A percentile compares a stretch with the other conserved stretches of the same genome.
Conservation (phyloP, 1,140 invertebrate genomes). For the Amphibalanus amphitrite region DNA sequence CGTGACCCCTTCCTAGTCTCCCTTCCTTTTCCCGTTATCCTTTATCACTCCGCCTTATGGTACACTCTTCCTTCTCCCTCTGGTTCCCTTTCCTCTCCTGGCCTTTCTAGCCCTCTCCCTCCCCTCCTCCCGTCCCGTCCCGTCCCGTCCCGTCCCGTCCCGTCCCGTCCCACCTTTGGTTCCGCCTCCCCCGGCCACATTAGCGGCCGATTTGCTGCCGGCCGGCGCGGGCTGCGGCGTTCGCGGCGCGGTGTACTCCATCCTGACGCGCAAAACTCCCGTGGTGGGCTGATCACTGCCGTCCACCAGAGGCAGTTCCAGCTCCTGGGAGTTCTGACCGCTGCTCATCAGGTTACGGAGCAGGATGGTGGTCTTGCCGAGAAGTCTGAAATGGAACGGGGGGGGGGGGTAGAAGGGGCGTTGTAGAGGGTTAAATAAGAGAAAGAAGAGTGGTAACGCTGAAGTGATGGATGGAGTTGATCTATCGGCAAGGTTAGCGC, state of each 20-base stretch:
- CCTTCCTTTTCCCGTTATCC: no score
- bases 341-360: conserved; percentile 23
- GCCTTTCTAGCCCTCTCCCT: not conserved
- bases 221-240: not conserved
- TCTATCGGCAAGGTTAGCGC: no score
- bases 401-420: no score
- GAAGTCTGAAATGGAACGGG: conserved; percentile 17
- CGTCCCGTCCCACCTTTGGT: not conserved
- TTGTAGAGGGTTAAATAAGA: no score
- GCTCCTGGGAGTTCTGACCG: conserved; percentile 19
- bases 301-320: conserved; percentile 23
- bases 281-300: conserved; percentile 19
- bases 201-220: not conserved
- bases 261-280: conserved; percentile 13
- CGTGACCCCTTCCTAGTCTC: no score
- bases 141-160: not conserved
- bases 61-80: no score
- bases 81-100: not conserved
- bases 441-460: not conserved
- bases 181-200: conserved; percentile 1
- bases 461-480: not conserved
- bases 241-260: conserved; percentile 14
- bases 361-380: conserved; percentile 23
- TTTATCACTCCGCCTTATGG: no score
- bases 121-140: not conserved